Evolutionary conservation across 2,888 invertebrate genomes (phyloP), one percentile per base, ranked within the genome.

Genomic region (Coremacera marginata): DNA sequence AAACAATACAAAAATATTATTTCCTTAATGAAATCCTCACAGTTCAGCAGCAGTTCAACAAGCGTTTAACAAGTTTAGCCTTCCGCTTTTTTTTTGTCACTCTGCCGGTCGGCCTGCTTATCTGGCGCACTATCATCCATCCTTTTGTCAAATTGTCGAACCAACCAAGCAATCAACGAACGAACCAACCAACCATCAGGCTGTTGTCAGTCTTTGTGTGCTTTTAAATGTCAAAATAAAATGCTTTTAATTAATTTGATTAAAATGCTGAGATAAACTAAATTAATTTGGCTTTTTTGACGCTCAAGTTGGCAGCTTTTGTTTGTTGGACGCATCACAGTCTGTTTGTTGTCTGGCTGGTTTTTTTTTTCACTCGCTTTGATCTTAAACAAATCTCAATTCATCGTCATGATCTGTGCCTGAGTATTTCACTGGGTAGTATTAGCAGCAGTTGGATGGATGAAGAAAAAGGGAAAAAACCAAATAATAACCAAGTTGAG

Each of bases 211-310:
- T 44, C n/a, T 63, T 31, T 34, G 63, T 9, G 34, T 44, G 44
- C 37, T 37, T 34, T 63, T 37, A n/a, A 67, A 67, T 14, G 70
- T 71, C 55, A 19, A 71, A 73, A 44, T 11, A 44, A 51, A 49
- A 73, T 22, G 51, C 73, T 74, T 74, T 74, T 67, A 74, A 74
- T 74, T 74, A 74, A 74, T 74, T 74, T 74, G 74, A 74, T 74
- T 74, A 74, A 74, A 74, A 65, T 37, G 67, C 65, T 34, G 67
- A 49, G 74, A 74, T 74, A 74, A 74, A 51, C 65, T 52, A 27
- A 74, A 74, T 74, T 74, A 65, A 74, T 74, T 74, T 52, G 73
- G 51, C 31, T 73, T 49, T 51, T 44, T 44, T 44, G 55, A 71
- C 16, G 71, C 57, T 70, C 71, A 60, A 71, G 71, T 60, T 71